Evolutionary conservation across 2,797 vertebrate species (phyloP).

Genomic region (Pipistrellus pygmaeus): DNA sequence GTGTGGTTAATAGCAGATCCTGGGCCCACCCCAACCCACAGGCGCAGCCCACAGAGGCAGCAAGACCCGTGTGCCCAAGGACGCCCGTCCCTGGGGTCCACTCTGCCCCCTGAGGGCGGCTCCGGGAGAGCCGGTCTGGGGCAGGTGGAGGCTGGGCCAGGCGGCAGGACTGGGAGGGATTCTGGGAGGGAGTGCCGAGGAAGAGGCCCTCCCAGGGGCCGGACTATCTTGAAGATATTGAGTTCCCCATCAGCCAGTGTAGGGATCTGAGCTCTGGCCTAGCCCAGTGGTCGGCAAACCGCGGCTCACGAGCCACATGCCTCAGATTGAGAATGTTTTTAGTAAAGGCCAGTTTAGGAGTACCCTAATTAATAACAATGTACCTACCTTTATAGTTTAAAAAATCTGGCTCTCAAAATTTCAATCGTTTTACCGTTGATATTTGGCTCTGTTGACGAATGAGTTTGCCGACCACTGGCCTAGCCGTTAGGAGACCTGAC

Average conservation of each 20-base stretch:
- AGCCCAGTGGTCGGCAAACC: neutral
- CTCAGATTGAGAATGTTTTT: no score
- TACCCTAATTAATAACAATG: no score
- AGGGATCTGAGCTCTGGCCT: neutral
- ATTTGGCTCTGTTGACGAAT: no score
- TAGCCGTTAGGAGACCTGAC: neutral
- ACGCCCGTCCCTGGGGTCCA: neutral
- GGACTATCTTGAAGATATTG: neutral
- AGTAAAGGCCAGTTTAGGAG: no score
- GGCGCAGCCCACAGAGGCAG: neutral
- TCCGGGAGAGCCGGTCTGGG: neutral
- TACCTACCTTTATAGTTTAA: no score
- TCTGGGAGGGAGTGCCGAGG: neutral
- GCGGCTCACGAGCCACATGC: no score
- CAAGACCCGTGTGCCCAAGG: neutral
- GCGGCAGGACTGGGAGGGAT: neutral
- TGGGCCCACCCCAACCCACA: neutral
- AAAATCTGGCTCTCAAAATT: no score
- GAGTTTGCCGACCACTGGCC: neutral
- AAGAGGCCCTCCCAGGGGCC: neutral
- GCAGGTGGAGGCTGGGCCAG: neutral
- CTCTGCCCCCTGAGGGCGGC: neutral
- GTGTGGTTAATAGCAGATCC: constrained; percentile 22
- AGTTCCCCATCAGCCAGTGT: neutral
- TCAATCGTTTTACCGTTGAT: no score